Evolutionary conservation across 2,797 vertebrate genomes (phyloP).

Genomic region (Cynodonichthys magdalenae): DNA sequence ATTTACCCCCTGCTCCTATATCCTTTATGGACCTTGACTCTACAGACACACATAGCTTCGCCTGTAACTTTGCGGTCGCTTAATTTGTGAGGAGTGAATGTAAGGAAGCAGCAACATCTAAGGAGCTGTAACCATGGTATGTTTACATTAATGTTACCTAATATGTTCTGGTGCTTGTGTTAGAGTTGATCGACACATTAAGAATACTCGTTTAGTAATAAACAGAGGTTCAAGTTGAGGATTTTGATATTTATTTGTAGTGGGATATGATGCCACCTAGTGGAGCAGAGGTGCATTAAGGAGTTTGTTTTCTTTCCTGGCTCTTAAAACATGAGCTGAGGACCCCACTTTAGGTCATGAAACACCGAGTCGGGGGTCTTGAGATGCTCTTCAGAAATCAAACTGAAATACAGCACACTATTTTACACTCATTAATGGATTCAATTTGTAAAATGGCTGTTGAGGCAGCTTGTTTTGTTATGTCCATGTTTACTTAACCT

Average conservation of each 20-base stretch:
- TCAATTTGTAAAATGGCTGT: no score
- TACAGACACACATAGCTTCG: constrained; percentile 10
- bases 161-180: neutral
- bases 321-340: no score
- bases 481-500: neutral
- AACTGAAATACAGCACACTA: no score
- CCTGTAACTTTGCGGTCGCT: neutral
- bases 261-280: constrained; percentile 27
- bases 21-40: constrained; percentile 56
- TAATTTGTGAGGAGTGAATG: neutral
- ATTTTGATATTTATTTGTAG: neutral
- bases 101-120: constrained; percentile 1
- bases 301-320: no score
- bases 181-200: neutral
- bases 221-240: neutral
- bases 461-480: neutral
- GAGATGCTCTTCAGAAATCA: no score
- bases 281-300: constrained; percentile 10
- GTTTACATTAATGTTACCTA: constrained; percentile 31
- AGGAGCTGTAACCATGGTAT: constrained; percentile 54
- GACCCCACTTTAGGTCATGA: no score
- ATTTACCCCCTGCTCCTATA: constrained; percentile 14
- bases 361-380: no score
- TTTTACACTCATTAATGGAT: no score
- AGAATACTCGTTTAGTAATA: neutral